phyloP scores from a whole-genome alignment of 2,797 vertebrate genomes.

The Gymnothorax javanicus region DNA sequence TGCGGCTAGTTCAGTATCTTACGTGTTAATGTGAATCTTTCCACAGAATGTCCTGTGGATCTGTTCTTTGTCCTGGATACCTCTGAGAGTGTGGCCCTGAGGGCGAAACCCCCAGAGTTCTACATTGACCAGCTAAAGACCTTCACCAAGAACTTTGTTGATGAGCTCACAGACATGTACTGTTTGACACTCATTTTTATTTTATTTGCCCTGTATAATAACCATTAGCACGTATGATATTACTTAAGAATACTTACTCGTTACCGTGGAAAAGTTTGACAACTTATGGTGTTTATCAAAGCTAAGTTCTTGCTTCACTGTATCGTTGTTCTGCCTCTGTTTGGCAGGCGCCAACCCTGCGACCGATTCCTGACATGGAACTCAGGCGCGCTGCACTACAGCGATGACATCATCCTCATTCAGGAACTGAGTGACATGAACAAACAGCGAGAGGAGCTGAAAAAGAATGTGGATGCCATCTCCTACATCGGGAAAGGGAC shows the following conservation, averaged over 20 bases:
- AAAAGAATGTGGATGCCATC: conserved; percentile 67
- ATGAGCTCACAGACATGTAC: conserved; percentile 84
- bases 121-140: conserved; percentile 87
- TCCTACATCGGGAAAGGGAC: conserved; percentile 94
- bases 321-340: not conserved
- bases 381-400: conserved; percentile 92
- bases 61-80: conserved; percentile 97
- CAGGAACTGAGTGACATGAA: conserved; percentile 72
- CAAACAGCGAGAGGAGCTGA: conserved; percentile 58
- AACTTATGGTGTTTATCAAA: not conserved
- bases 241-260: not conserved
- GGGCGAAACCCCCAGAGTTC: conserved; percentile 81
- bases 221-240: not conserved
- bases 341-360: conserved; percentile 83
- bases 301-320: too few relatives aligned
- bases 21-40: conserved; percentile 28
- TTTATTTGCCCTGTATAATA: not conserved
- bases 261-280: not conserved
- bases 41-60: conserved; percentile 92
- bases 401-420: conserved; percentile 82
- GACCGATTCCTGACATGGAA: conserved; percentile 91
- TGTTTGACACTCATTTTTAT: conserved; percentile 23
- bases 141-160: conserved; percentile 87
- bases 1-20: not conserved
- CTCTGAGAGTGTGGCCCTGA: conserved; percentile 93